Percentiles rank a stretch among this genome's conserved stretches.
These are phyloP conservation scores for Montipora efflorescens DNA, from an alignment of 64 coral and sea anemone genomes.

Conservation along the genomic window DNA sequence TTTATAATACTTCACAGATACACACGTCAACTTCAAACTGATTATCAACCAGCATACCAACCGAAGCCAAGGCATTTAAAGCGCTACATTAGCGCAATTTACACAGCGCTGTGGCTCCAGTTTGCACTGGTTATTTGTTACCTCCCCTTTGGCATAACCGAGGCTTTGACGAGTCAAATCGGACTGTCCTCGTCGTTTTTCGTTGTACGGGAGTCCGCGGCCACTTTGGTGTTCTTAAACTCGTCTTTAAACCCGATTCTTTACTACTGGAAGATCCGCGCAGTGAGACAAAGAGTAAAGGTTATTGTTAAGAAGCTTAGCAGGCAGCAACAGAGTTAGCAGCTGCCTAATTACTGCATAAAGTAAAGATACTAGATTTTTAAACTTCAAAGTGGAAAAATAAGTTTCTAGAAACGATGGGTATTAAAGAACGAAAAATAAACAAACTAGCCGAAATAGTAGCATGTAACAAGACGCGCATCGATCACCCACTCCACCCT, in stretches of 20 bases:
- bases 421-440: no score
- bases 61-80: no score
- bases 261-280: conserved; percentile 7
- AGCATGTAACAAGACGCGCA: no score
- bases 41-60: background rate
- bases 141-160: background rate
- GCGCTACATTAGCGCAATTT: background rate
- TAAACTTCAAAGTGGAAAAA: no score
- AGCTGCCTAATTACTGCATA: background rate
- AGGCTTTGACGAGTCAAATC: background rate
- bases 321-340: background rate
- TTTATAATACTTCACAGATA: background rate
- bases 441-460: no score
- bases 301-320: background rate
- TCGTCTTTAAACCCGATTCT: conserved; percentile 1
- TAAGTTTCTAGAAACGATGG: no score
- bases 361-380: no score
- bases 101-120: background rate
- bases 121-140: background rate
- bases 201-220: background rate
- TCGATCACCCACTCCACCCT: no score
- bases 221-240: background rate
- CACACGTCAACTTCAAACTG: background rate
- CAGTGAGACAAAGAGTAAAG: background rate
- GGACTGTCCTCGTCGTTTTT: background rate